phyloP scores from a whole-genome alignment of 1,140 invertebrate genomes.

The Penaeus indicus region DNA sequence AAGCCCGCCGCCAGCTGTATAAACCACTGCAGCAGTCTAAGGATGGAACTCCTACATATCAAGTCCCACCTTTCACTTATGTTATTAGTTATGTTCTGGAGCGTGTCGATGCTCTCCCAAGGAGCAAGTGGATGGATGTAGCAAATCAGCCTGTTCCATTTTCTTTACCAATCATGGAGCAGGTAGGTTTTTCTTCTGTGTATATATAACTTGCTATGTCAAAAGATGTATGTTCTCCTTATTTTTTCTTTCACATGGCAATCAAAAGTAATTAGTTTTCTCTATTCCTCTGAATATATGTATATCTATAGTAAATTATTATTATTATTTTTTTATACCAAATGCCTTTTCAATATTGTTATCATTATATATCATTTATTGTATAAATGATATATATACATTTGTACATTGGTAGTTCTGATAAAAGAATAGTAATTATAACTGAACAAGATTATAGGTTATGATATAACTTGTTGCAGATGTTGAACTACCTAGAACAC shows the following conservation, averaged over 20 bases:
- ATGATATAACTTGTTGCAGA: constrained; percentile 74
- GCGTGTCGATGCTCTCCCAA: constrained; percentile 76
- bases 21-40: constrained; percentile 70
- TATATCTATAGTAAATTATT: too few relatives aligned
- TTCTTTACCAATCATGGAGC: constrained; percentile 67
- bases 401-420: not conserved
- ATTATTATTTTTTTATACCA: too few relatives aligned
- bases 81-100: constrained; percentile 78
- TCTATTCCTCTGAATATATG: too few relatives aligned
- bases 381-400: not conserved
- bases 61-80: constrained; percentile 76
- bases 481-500: constrained; percentile 77
- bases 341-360: too few relatives aligned
- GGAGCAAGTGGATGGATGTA: constrained; percentile 74
- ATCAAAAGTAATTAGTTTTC: too few relatives aligned
- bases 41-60: constrained; percentile 70
- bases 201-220: not conserved
- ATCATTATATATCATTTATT: too few relatives aligned
- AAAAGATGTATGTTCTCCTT: not conserved
- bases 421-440: not conserved
- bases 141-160: constrained; percentile 80
- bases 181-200: constrained; percentile 32
- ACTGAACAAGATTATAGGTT: not conserved
- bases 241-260: too few relatives aligned
- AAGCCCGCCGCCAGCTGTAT: constrained; percentile 81